These are phyloP conservation scores for Cosmopolites sordidus DNA, from an alignment of 2,888 invertebrate species.

Conservation along the genomic window DNA sequence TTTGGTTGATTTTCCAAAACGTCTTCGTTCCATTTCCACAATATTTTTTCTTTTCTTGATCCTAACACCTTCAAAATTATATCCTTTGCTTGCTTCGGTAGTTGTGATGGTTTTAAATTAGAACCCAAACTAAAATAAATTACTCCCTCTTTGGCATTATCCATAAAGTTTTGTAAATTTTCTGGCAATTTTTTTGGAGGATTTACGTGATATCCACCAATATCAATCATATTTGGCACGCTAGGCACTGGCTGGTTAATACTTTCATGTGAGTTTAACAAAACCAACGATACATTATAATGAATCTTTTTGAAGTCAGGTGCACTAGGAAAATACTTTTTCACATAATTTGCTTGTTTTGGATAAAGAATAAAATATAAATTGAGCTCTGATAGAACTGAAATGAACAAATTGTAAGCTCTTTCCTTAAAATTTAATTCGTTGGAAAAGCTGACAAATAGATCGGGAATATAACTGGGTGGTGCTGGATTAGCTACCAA, in stretches of 20 bases:
- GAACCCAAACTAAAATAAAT: conserved; percentile 60
- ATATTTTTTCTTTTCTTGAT: no score
- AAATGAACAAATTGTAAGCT: conserved; percentile 49
- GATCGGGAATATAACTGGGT: conserved; percentile 50
- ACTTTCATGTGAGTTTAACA: conserved; percentile 49
- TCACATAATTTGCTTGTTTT: conserved; percentile 31
- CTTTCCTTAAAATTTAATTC: conserved; percentile 53
- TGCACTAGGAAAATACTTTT: conserved; percentile 36
- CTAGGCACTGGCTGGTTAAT: conserved; percentile 47
- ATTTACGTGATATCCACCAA: no score
- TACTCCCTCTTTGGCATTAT: no score
- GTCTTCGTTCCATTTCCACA: no score
- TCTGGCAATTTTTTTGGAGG: conserved; percentile 35
- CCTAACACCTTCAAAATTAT: conserved; percentile 55
- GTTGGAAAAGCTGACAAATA: conserved; percentile 32
- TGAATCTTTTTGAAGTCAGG: conserved; percentile 32
- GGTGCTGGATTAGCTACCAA: conserved; percentile 51
- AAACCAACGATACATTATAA: conserved; percentile 35
- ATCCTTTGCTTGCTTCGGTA: conserved; percentile 52
- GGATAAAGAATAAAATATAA: conserved; percentile 32
- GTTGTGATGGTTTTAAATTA: conserved; percentile 53
- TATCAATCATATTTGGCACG: no score
- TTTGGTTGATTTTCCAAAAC: no score
- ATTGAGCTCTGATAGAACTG: conserved; percentile 10
- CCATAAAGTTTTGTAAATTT: conserved; percentile 52